Conservation (phyloP, 2,113 vertebrate species). For the Pongo abelii region DNA sequence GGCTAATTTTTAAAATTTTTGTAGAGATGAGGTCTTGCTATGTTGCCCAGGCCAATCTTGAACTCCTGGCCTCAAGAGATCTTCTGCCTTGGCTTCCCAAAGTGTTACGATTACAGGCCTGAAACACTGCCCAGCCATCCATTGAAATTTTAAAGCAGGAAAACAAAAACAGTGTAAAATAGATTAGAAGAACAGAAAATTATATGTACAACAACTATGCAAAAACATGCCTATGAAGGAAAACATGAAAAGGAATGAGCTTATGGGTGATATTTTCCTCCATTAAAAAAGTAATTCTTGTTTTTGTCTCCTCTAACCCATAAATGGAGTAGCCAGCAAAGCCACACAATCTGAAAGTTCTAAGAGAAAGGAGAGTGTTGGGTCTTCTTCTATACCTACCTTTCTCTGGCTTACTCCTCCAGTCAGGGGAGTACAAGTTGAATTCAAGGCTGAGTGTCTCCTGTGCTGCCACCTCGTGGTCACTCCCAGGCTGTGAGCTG, state of each 20-base stretch:
- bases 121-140: neutral
- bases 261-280: neutral
- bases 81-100: no score
- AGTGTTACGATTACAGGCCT: no score
- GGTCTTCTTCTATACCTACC: neutral
- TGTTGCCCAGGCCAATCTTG: no score
- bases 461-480: slow-evolving; percentile 76
- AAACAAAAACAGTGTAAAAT: neutral
- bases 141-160: neutral
- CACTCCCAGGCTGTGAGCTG: neutral
- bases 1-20: no score
- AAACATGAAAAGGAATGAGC: neutral
- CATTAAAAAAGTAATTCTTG: neutral
- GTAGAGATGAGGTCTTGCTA: no score
- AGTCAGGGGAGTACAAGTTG: neutral
- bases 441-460: slow-evolving; percentile 10
- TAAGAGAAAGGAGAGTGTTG: neutral
- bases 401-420: neutral
- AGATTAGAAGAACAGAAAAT: neutral
- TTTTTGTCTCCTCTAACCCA: neutral
- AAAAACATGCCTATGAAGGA: neutral
- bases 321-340: neutral
- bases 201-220: neutral
- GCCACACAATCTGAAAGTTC: neutral
- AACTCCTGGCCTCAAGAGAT: no score